A percentile compares a stretch with the other conserved stretches of the same genome.
Evolutionary conservation across 2,888 invertebrate genomes (phyloP).

Genomic region (Gryllus longicercus): DNA sequence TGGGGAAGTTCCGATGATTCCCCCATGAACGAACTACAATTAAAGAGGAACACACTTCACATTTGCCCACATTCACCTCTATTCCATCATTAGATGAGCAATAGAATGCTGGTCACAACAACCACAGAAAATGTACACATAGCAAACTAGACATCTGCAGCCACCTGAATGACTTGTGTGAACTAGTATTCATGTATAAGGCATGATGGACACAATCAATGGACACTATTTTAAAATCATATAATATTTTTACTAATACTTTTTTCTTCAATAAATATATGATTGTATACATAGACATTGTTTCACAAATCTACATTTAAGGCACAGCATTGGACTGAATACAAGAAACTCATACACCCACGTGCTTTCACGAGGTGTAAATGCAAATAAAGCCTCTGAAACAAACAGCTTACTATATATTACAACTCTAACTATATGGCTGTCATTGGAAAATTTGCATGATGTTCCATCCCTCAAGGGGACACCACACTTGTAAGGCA

Average conservation of each 20-base stretch:
- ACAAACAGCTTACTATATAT: neutral
- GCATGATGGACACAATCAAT: neutral
- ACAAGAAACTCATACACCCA: conserved; percentile 18
- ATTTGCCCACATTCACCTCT: no score
- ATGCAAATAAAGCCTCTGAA: neutral
- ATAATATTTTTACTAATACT: neutral
- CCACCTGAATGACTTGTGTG: no score
- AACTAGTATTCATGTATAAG: no score
- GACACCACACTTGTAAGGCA: neutral
- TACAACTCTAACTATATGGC: neutral
- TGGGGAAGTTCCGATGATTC: no score
- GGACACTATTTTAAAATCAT: neutral
- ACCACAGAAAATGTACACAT: no score
- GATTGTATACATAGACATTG: neutral
- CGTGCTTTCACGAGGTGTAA: neutral
- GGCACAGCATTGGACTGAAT: conserved; percentile 23
- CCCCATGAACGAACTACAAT: no score
- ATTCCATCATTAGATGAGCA: no score
- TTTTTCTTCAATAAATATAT: conserved; percentile 17
- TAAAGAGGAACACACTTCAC: no score
- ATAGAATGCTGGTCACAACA: no score
- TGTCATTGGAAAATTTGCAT: neutral
- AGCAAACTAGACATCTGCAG: no score
- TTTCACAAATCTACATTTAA: conserved; percentile 22
- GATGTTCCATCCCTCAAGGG: neutral